A percentile compares a stretch with the other conserved stretches of the same genome.
phyloP scores from a whole-genome alignment of 64 coral and sea anemone species.

The Platygyra sinensis region DNA sequence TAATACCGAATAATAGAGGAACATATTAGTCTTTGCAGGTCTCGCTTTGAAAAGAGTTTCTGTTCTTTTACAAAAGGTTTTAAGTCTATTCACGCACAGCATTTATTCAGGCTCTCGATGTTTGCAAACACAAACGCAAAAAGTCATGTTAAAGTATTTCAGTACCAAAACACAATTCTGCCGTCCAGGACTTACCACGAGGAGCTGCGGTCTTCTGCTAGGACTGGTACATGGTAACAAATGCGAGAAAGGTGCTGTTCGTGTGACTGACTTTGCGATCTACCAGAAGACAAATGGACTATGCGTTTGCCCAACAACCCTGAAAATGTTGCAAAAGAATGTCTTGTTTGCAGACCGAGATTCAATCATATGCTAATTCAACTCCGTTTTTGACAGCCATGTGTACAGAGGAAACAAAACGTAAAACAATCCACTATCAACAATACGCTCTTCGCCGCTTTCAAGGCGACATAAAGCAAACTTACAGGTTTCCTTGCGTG shows the following conservation, averaged over 20 bases:
- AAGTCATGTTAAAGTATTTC: conserved; percentile 29
- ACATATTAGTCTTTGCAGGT: neutral
- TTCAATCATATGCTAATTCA: conserved; percentile 38
- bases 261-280: neutral
- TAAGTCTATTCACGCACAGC: neutral
- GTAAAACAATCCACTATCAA: conserved; percentile 31
- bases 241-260: neutral
- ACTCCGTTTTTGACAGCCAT: neutral
- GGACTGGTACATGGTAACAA: neutral
- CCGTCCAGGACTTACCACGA: neutral
- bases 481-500: neutral
- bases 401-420: conserved; percentile 40
- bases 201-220: neutral
- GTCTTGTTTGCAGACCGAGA: conserved; percentile 28
- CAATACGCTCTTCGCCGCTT: neutral
- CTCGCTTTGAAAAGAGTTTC: neutral
- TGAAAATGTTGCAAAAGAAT: conserved; percentile 43
- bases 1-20: neutral
- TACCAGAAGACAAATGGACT: neutral
- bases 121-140: conserved; percentile 24
- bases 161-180: neutral
- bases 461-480: conserved; percentile 22
- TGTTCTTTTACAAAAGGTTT: neutral
- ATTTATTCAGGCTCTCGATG: conserved; percentile 26
- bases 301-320: conserved; percentile 34